These are phyloP conservation scores for Papilio elwesi DNA, from an alignment of 2,888 invertebrate genomes.

Conservation along the genomic window DNA sequence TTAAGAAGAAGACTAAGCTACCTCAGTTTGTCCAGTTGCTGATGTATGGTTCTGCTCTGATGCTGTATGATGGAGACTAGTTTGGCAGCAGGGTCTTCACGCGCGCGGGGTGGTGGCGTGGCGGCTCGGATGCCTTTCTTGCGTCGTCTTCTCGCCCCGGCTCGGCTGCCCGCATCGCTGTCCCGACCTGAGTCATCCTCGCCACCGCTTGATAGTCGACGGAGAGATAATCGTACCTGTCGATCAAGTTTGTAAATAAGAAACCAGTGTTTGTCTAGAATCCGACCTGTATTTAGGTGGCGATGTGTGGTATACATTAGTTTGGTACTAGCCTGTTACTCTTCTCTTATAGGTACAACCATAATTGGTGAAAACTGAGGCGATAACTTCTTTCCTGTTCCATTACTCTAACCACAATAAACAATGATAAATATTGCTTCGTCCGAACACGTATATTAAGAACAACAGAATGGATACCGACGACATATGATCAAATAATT, in stretches of 20 bases:
- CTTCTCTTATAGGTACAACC: too few species aligned
- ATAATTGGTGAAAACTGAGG: too few species aligned
- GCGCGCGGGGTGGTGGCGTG: conserved; percentile 69
- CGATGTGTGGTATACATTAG: too few species aligned
- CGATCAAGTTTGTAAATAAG: background rate
- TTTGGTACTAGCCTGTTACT: too few species aligned
- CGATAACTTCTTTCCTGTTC: too few species aligned
- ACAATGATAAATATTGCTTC: too few species aligned
- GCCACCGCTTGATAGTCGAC: conserved; percentile 76
- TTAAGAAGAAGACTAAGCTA: conserved; percentile 42
- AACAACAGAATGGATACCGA: too few species aligned
- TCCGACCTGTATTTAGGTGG: too few species aligned
- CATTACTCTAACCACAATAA: too few species aligned
- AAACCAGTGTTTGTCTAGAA: background rate
- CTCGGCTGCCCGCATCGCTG: conserved; percentile 73
- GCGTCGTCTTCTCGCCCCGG: conserved; percentile 63
- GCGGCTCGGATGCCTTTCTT: conserved; percentile 61
- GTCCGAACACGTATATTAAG: too few species aligned
- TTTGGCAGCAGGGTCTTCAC: conserved; percentile 72
- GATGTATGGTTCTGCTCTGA: conserved; percentile 78
- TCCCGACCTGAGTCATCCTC: conserved; percentile 81
- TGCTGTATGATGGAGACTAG: conserved; percentile 79
- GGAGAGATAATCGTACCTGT: conserved; percentile 77
- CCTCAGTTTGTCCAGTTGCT: conserved; percentile 79
- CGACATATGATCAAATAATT: too few species aligned